Base-by-base conservation (phyloP, 2,113 vertebrate species). In the Serilophus lunatus region DNA sequence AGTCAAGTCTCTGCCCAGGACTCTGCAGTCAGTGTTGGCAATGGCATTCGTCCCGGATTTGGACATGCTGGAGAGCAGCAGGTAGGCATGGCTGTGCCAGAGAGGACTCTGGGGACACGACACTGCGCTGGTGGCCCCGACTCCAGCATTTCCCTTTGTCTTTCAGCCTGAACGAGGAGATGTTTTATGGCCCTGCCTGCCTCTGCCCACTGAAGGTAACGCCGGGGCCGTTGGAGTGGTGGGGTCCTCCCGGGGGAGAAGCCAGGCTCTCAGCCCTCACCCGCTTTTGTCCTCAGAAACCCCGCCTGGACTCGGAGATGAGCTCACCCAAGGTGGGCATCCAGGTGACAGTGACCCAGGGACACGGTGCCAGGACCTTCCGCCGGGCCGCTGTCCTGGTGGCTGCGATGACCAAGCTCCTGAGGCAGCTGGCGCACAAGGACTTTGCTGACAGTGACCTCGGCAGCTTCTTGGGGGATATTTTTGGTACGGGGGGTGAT, bases 371-470 rank as follows among this genome's bases (percentile, higher is more conserved):
- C 88, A 79, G 63, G 71, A 90, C 38, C 18, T 97, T 96, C 33
- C 92, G 56, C 35, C 94, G 1, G 22, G 88, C 88, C 0, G 96
- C 95, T 0, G 0, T 76, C 20, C 93, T 96, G 1, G 36, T 96
- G 75, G 85, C 47, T 14, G 88, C 94, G 3, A 3, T 63, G 38
- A 77, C 88, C 75, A 97, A 95, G 64, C n/a, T 97, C 56, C 76
- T 63, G 10, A 93, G 50, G 86, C 56, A 4, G 38, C 60, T 51
- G 0, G 7, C 3, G 0, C 17, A 3, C 33, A 69, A 38, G 17
- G 71, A 88, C 24, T 96, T 97, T 3, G 19, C 75, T 0, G 92
- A 97, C 31, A 88, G 93, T 18, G 95, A 97, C 68, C 93, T 97
- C 4, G 90, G 82, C 13, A 29, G 20, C 64, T 70, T 96, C 75